A percentile compares a stretch with the other conserved stretches of the same genome.
Evolutionary conservation across 1,140 invertebrate genomes (phyloP).

Genomic region (Harlomillsia oculata): DNA sequence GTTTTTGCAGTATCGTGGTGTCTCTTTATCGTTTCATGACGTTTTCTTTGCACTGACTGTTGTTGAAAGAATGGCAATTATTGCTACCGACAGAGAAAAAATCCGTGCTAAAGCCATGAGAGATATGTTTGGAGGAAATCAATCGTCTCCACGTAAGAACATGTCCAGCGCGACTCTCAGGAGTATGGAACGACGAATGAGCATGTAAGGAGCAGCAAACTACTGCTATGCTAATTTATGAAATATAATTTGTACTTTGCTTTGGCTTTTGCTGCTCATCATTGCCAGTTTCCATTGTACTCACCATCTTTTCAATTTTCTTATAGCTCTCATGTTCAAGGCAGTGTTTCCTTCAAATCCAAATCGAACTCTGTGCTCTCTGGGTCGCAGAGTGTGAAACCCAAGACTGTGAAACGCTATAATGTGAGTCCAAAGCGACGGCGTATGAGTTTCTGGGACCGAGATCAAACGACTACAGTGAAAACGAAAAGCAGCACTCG

Average conservation of each 20-base stretch:
- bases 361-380: neutral
- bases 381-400: neutral
- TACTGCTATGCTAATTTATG: neutral
- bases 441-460: conserved; percentile 20
- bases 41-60: conserved; percentile 32
- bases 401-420: neutral
- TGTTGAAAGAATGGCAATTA: conserved; percentile 34
- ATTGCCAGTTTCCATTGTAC: too few relatives aligned
- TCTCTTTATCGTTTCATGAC: conserved; percentile 30
- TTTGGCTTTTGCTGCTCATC: too few relatives aligned
- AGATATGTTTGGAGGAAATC: neutral
- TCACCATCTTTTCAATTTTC: too few relatives aligned
- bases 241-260: too few relatives aligned
- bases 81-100: conserved; percentile 32
- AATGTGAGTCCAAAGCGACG: conserved; percentile 24
- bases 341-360: conserved; percentile 6
- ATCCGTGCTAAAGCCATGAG: conserved; percentile 19
- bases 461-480: conserved; percentile 1
- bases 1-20: conserved; percentile 25
- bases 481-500: too few relatives aligned
- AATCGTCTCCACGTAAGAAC: conserved; percentile 9
- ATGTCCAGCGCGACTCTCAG: conserved; percentile 31
- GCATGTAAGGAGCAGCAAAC: neutral
- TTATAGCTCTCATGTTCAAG: neutral
- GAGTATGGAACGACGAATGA: conserved; percentile 21